Percentiles rank a stretch among this genome's conserved stretches.
Evolutionary conservation across 2,888 invertebrate genomes (phyloP).

Genomic region (Plemyria rubiginata): DNA sequence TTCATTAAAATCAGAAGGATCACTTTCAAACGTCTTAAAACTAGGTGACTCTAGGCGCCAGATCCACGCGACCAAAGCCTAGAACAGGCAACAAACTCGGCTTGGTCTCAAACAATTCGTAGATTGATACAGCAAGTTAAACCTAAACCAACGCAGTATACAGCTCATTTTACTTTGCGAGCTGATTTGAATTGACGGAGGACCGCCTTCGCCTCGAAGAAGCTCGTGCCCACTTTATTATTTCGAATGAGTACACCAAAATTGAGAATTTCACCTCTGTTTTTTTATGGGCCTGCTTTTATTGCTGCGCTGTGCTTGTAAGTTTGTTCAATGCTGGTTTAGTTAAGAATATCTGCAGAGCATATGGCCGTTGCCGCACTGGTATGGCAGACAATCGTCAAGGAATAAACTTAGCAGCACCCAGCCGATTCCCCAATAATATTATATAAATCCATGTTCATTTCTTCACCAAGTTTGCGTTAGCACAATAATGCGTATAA

Average conservation of each 20-base stretch:
- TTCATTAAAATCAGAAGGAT: too few relatives aligned
- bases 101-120: not conserved
- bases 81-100: too few relatives aligned
- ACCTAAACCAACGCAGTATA: not conserved
- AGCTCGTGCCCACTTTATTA: constrained; percentile 32
- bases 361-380: not conserved
- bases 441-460: too few relatives aligned
- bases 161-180: constrained; percentile 10
- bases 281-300: constrained; percentile 27
- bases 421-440: too few relatives aligned
- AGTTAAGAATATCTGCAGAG: constrained; percentile 24
- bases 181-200: constrained; percentile 9
- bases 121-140: not conserved
- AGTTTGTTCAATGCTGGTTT: constrained; percentile 16
- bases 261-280: constrained; percentile 33
- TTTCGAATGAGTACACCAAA: constrained; percentile 34
- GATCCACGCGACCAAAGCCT: too few relatives aligned
- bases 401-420: too few relatives aligned
- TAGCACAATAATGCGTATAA: too few relatives aligned
- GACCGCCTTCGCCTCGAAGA: constrained; percentile 12
- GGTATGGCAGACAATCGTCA: not conserved
- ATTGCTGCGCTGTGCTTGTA: constrained; percentile 25
- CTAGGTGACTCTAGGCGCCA: too few relatives aligned
- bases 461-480: too few relatives aligned
- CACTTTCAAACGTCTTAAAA: too few relatives aligned